Evolutionary conservation across 2,113 vertebrate genomes (phyloP).

Genomic region (Pavo muticus): DNA sequence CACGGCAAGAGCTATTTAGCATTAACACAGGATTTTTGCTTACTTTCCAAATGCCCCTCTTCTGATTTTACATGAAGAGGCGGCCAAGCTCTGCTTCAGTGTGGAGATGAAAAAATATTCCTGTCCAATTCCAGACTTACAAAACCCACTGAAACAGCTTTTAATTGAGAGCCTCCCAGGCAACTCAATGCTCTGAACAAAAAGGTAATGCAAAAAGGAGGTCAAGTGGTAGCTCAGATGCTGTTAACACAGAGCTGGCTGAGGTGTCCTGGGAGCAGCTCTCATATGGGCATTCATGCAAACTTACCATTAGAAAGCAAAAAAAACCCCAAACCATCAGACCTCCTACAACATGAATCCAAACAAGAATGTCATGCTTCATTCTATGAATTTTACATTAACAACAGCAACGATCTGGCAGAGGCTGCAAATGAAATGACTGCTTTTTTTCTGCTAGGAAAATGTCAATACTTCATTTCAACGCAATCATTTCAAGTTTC

Average conservation of each 20-base stretch:
- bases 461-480: conserved; percentile 4
- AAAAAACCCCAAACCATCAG: not conserved
- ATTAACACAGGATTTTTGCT: not conserved
- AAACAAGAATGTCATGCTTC: not conserved
- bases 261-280: not conserved
- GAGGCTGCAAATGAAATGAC: not conserved
- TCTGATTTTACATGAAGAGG: not conserved
- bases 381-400: not conserved
- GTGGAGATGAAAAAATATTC: not conserved
- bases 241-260: not conserved
- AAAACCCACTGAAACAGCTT: not conserved
- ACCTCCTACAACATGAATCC: not conserved
- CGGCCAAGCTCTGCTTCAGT: not conserved
- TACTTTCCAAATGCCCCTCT: not conserved
- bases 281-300: not conserved
- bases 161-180: not conserved
- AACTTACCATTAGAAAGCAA: not conserved
- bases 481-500: not conserved
- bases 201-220: not conserved
- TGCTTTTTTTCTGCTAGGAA: not conserved
- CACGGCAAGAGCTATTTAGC: not conserved
- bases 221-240: not conserved
- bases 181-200: not conserved
- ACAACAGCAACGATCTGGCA: not conserved
- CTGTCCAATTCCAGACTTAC: not conserved